Base-by-base conservation (phyloP, 1,140 invertebrate species). In the Coelopa frigida region DNA sequence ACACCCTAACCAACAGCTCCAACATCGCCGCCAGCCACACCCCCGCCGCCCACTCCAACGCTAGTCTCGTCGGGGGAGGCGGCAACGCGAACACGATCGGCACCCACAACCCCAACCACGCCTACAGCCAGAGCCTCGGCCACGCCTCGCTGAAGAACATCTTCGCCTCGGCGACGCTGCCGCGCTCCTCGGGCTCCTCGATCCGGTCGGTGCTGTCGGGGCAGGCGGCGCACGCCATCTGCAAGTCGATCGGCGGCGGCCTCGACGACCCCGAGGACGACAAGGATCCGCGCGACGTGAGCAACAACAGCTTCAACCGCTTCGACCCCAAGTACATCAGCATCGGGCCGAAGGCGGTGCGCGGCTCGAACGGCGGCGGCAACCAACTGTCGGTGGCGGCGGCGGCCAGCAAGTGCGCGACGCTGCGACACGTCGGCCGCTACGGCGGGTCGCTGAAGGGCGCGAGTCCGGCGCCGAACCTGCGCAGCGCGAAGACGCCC, bases 291-390 rank as follows among this genome's bases (percentile, higher is more conserved):
- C 54, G 67, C 5, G 67, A 70, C 35, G 66, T 71, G 24, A 63
- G 61, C 38, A 63, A 68, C 48, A 71, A 61, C 50, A 70, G 68
- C 47, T 72, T 78, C 63, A 78, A 78, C 68, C 75, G 76, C 43
- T 78, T 78, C 62, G 76, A 78, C 65, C 76, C 76, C 45, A 78
- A 78, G 54, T 78, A 78, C 60, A 76, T 76, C 14, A 78, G 76
- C 59, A 78, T 78, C 57, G 76, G 76, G 0, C 76, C 76, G 32
- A 77, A 77, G 60, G 73, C 75, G 50, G 68, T 72, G 41, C 73
- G 75, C 8, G 61, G 63, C 39, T 68, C 58, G 36, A 68, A 64
- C 35, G n/a, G n/a, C n/a, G n/a, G n/a, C n/a, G n/a, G n/a, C n/a
- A 68, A 66, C 53, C 23, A 63, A 5, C 65, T 59, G 22, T 57